A percentile compares a stretch with the other conserved stretches of the same genome.
These are phyloP conservation scores for Callipepla squamata DNA, from an alignment of 2,113 vertebrate species.

Conservation along the genomic window DNA sequence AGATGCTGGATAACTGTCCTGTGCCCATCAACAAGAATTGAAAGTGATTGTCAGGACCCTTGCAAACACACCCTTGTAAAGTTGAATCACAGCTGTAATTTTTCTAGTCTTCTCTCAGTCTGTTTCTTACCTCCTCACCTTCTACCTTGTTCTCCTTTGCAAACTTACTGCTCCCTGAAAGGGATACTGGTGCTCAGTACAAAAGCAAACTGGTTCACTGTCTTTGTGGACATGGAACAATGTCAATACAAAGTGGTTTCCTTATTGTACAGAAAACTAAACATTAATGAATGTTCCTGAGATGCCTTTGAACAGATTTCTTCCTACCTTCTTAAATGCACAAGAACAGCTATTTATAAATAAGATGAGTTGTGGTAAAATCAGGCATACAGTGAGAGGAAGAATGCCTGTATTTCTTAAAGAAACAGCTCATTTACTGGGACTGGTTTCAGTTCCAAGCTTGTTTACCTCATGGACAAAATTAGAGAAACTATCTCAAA, in stretches of 20 bases:
- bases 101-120: background rate
- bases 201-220: background rate
- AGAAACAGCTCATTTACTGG: rapidly evolving
- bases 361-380: background rate
- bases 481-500: background rate
- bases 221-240: rapidly evolving
- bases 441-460: background rate
- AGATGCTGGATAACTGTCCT: background rate
- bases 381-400: background rate
- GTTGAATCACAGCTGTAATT: background rate
- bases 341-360: background rate
- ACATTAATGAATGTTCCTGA: background rate
- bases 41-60: background rate
- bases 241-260: background rate
- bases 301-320: background rate
- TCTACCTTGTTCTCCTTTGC: background rate
- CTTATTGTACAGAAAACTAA: background rate
- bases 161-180: background rate
- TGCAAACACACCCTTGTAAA: background rate
- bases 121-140: background rate
- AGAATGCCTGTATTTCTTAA: background rate
- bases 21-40: background rate
- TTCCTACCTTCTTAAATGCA: background rate
- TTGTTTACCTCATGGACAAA: background rate
- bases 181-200: background rate